A percentile compares a stretch with the other conserved stretches of the same genome.
phyloP scores from a whole-genome alignment of 53 echinoderm and acorn worm genomes.

The Paelopatides confundens region DNA sequence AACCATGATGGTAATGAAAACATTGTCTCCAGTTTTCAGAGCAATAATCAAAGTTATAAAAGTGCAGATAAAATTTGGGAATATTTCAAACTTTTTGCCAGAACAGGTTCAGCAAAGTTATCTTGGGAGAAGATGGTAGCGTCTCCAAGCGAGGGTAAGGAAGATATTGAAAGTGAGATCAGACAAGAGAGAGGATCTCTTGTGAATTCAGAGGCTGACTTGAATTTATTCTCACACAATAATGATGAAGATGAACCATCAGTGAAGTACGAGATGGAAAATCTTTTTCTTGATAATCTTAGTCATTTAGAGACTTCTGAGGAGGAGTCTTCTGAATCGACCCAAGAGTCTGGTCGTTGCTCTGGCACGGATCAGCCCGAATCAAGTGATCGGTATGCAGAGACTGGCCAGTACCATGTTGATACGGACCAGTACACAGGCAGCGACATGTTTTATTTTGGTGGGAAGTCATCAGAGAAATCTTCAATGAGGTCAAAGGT shows the following conservation, averaged over 20 bases:
- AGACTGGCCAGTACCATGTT: neutral
- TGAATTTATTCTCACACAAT: neutral
- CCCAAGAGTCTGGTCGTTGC: neutral
- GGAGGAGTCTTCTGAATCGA: neutral
- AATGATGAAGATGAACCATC: neutral
- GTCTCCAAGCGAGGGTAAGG: neutral
- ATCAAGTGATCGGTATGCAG: neutral
- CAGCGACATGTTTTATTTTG: neutral
- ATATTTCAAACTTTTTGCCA: constrained; percentile 1
- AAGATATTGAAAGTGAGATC: neutral
- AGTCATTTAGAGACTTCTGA: no score
- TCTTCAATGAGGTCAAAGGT: neutral
- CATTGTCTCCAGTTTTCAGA: no score
- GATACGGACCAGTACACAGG: neutral
- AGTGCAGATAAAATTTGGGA: constrained; percentile 29
- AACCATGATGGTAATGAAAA: no score
- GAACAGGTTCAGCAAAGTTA: neutral
- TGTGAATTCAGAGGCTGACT: neutral
- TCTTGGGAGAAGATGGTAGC: neutral
- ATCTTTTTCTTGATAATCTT: no score
- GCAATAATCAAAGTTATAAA: neutral
- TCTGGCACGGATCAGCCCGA: neutral
- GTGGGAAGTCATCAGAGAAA: neutral
- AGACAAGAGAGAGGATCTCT: neutral
- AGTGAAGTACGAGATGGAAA: no score